Evolutionary conservation across 2,888 invertebrate genomes (phyloP), one percentile per base, ranked within the genome.

Genomic region (Apodemia zela): DNA sequence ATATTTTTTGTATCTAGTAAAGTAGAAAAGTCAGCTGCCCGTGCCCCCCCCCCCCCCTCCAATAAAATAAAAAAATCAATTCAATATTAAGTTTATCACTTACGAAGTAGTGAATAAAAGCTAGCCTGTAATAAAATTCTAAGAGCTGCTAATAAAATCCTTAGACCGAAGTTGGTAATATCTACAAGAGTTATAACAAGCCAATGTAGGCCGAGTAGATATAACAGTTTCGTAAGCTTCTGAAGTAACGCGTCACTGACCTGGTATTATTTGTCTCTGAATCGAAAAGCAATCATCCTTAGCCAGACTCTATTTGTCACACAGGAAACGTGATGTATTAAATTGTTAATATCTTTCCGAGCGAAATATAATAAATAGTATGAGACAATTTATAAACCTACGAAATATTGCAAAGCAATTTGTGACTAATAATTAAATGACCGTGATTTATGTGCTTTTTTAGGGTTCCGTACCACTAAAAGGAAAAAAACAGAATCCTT

Each of bases 251-350:
- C 87, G 76, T 87, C 86, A 87, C 79, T 85, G 78, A 82, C 77
- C 81, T 84, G 82, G 84, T 84, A 85, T 89, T 89, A 89, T 89
- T 88, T 87, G 88, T 87, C 81, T 86, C 84, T 85, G 84, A 85
- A 91, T 89, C 84, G 85, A 83, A 89, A 89, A 85, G 87, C 89
- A 87, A 90, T 90, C 89, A 85, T 79, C 79, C 76, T 84, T 87
- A 88, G 87, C 84, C 85, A 82, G 81, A 81, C 84, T 85, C 88
- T 88, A 89, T 90, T 91, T 89, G 87, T 89, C 88, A 89, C 86
- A 84, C 84, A 89, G 86, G 89, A 85, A 86, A 86, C 84, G 84
- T 88, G 89, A 89, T 88, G 80, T 83, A 89, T 88, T 80, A 77
- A 71, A 18, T 42, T 33, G 58, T 45, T 58, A 29, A 42, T 21